These are phyloP conservation scores for Epinotia brunnichana DNA, from an alignment of 2,888 invertebrate species.

Conservation along the genomic window DNA sequence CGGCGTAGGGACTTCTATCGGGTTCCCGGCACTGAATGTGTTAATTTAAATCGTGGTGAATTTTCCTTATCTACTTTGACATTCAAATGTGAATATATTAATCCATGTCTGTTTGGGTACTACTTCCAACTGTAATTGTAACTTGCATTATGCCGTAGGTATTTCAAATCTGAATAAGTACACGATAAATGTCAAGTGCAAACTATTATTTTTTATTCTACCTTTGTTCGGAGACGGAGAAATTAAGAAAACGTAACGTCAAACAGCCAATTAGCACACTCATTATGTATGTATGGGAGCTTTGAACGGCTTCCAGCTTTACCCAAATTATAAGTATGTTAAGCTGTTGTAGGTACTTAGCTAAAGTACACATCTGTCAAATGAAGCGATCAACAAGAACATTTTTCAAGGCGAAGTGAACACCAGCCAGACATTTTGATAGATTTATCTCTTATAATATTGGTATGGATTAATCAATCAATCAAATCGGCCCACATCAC, in stretches of 20 bases:
- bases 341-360: too few relatives aligned
- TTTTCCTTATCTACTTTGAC: too few relatives aligned
- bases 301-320: neutral
- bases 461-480: slow-evolving; percentile 5
- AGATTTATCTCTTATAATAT: neutral
- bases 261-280: neutral
- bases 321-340: too few relatives aligned
- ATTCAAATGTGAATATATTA: neutral
- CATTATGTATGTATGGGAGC: neutral
- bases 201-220: too few relatives aligned
- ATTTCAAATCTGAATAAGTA: too few relatives aligned
- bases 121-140: too few relatives aligned
- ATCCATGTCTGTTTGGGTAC: neutral
- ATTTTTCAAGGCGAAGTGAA: neutral
- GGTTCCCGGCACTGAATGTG: too few relatives aligned
- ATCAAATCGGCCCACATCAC: neutral
- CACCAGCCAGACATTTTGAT: neutral
- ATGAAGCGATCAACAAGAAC: neutral
- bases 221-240: neutral
- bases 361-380: too few relatives aligned
- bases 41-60: too few relatives aligned
- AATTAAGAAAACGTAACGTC: neutral
- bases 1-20: too few relatives aligned
- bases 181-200: too few relatives aligned
- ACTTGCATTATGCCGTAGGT: too few relatives aligned